phyloP scores from a whole-genome alignment of 1,140 invertebrate species.

The Conus ventricosus region DNA sequence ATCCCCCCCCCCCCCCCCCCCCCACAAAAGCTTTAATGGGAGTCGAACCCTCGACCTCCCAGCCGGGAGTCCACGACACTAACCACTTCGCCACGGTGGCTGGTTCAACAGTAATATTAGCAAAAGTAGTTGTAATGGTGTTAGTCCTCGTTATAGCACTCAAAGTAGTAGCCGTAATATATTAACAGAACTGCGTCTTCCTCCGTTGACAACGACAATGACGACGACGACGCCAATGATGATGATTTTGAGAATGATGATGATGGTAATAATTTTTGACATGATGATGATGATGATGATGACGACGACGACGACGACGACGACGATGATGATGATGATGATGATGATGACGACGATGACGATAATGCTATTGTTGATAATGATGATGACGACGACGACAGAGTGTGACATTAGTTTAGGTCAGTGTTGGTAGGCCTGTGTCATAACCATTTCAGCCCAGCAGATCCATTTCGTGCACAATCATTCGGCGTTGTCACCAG shows the following conservation, averaged over 20 bases:
- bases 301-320: background rate
- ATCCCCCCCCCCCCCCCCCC: too few relatives aligned
- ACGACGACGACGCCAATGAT: too few relatives aligned
- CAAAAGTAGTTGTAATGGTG: background rate
- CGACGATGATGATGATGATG: background rate
- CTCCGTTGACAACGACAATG: background rate
- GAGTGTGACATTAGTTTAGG: background rate
- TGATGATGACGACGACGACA: background rate
- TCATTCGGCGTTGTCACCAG: too few relatives aligned
- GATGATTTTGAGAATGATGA: too few relatives aligned
- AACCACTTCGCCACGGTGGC: too few relatives aligned
- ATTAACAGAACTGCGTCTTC: background rate
- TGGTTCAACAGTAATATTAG: too few relatives aligned
- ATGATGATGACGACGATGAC: background rate
- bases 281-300: background rate
- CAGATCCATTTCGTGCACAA: background rate
- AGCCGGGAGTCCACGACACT: too few relatives aligned
- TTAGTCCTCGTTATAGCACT: background rate
- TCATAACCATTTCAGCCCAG: too few relatives aligned
- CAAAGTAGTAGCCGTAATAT: background rate
- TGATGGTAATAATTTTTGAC: too few relatives aligned
- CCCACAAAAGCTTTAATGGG: too few relatives aligned
- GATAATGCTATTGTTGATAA: slow-evolving; percentile 7
- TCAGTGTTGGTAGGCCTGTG: background rate
- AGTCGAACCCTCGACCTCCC: too few relatives aligned